These are phyloP conservation scores for Zaprionus africanus DNA, from an alignment of 1,140 invertebrate genomes.

Conservation along the genomic window DNA sequence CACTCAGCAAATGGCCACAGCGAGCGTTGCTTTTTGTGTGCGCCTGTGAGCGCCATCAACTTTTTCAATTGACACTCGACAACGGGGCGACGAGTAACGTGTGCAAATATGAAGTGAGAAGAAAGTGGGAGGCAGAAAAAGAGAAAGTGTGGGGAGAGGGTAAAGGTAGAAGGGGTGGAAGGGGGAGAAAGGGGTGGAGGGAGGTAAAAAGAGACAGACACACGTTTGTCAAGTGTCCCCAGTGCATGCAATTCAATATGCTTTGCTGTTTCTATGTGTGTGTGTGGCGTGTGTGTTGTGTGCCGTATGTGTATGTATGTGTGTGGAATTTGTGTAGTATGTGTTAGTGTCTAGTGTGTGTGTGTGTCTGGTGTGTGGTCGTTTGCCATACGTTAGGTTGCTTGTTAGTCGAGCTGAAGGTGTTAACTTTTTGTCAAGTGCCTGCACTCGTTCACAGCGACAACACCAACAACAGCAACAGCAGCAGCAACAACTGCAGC, in stretches of 20 bases:
- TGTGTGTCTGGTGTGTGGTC: conserved; percentile 1
- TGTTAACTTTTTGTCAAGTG: conserved; percentile 59
- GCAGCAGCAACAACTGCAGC: neutral
- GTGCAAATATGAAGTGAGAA: conserved; percentile 48
- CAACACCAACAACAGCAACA: neutral
- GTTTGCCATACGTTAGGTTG: conserved; percentile 44
- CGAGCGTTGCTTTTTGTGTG: conserved; percentile 29
- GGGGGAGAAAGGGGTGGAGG: neutral
- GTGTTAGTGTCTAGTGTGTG: conserved; percentile 8
- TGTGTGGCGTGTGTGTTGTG: neutral
- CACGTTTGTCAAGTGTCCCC: conserved; percentile 62
- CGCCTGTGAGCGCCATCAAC: conserved; percentile 42
- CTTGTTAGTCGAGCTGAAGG: conserved; percentile 64
- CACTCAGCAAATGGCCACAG: conserved; percentile 27
- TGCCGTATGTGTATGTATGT: neutral
- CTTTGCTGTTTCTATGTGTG: conserved; percentile 15
- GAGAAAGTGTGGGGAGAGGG: too few relatives aligned
- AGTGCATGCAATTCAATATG: conserved; percentile 54
- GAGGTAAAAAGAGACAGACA: neutral
- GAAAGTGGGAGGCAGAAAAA: neutral
- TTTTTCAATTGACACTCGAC: conserved; percentile 81
- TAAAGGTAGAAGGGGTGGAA: neutral
- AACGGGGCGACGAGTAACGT: conserved; percentile 44
- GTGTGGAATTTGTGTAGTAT: conserved; percentile 5
- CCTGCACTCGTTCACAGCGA: conserved; percentile 16